Evolutionary conservation across 2,113 vertebrate species (phyloP), one percentile per base, ranked within the genome.

Genomic region (Ctenomys sociabilis): DNA sequence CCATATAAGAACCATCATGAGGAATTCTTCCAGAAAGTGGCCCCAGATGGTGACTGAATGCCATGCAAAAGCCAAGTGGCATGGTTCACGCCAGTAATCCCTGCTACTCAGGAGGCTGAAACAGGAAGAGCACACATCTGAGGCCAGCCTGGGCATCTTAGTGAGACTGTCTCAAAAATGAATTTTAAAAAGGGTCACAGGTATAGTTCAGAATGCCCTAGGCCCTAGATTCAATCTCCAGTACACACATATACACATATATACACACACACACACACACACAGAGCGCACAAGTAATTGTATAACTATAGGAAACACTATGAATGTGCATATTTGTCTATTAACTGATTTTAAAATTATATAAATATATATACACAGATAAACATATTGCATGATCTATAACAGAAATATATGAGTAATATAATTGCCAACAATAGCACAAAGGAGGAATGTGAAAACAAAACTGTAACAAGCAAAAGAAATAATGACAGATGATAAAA

Each of bases 401-500:
- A 63, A 49, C 21, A 17, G 75, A 59, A 93, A 78, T 40, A 52
- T 19, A 37, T 88, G 7, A 66, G 28, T 72, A 87, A 40, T 21
- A 88, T n/a, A 96, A 52, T 43, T 87, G 45, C 43, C 90, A 88
- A 24, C 52, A 66, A 80, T 1, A 80, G 37, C 63, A 91, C 32
- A 66, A 17, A 72, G 22, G 45, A 78, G 32, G 26, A 43, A 40
- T 49, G 8, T 64, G 43, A 12, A 54, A 85, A 75, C 59, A 85
- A 93, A 91, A 59, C 24, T 54, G 22, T 32, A 84, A 32, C 37
- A 28, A 63, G 30, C 57, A 52, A 77, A 88, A 73, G 40, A 93
- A 91, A 85, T 66, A 63, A 64, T 75, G 82, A 85, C 84, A 89
- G 84, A 80, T 54, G 70, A 40, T 73, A 54, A 81, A 75, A 45